These are phyloP conservation scores for Tetramorium parvispinum DNA, from an alignment of 1,140 invertebrate genomes.

Conservation along the genomic window DNA sequence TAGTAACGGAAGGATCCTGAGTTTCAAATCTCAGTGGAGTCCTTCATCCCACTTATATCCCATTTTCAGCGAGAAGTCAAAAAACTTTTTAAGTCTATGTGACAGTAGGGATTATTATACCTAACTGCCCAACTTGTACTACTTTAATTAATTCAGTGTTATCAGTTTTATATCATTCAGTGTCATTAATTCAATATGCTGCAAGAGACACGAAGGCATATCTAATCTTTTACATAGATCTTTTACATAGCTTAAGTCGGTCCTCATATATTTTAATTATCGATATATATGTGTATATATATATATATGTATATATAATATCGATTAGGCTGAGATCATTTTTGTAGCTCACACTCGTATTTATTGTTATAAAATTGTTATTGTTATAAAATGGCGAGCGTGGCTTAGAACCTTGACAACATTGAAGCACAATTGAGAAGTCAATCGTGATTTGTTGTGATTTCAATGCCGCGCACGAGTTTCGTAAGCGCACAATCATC, in stretches of 20 bases:
- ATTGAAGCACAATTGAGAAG: neutral
- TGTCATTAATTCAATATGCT: neutral
- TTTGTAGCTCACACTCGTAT: neutral
- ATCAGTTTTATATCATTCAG: too few species aligned
- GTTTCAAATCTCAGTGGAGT: too few species aligned
- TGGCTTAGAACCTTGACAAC: neutral
- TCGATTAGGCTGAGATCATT: neutral
- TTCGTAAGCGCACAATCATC: neutral
- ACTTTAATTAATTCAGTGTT: too few species aligned
- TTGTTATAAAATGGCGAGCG: neutral
- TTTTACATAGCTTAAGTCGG: neutral
- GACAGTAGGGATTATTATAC: too few species aligned
- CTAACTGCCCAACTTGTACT: too few species aligned
- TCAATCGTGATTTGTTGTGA: slow-evolving; percentile 5
- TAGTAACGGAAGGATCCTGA: too few species aligned
- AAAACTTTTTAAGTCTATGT: too few species aligned
- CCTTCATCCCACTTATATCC: too few species aligned
- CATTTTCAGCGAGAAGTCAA: too few species aligned
- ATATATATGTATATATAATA: neutral
- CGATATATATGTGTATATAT: too few species aligned
- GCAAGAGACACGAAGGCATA: neutral
- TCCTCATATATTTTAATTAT: neutral
- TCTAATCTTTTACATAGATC: neutral
- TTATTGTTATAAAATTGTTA: neutral
- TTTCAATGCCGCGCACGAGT: neutral